Evolutionary conservation across 2,888 invertebrate genomes (phyloP), one percentile per base, ranked within the genome.

Genomic region (Pterobdella sp.): DNA sequence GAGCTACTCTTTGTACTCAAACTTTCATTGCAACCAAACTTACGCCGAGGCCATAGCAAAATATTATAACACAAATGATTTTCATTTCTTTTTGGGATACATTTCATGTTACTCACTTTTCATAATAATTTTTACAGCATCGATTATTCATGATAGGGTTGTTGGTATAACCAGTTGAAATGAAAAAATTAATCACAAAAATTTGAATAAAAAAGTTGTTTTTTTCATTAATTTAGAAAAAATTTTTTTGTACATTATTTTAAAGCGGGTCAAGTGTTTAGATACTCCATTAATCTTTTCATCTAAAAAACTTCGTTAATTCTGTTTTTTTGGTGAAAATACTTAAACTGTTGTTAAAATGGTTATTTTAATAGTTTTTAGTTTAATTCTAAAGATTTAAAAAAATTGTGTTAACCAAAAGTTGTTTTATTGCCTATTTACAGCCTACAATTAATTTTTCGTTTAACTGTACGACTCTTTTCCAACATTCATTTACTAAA

Each of bases 271-370:
- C 60, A 56, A 56, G 60, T 56, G 60, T 56, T 56, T 56, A 56
- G 60, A 18, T n/a, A 56, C 60, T 56, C 60, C 60, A 26, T 56
- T 18, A 56, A n/a, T 56, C 60, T 56, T 56, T n/a, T 56, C 60
- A 56, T 7, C 60, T n/a, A n/a, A 7, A 56, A 56, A 56, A 56
- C 60, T 56, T 18, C 18, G 3, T n/a, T 4, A 56, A 56, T 18
- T 26, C 26, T 7, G 7, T 56, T 56, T 56, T 56, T 3, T 56
- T 26, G 60, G 7, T 22, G 18, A 26, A 56, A 56, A 14, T 7
- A 18, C 26, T 22, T 18, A 26, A 4, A 26, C 26, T 26, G 26
- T 56, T 56, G 14, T 14, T 22, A 26, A 56, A 56, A 56, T 26
- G 18, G 60, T 26, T 56, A 56, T 26, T 26, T 26, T 56, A 14